A percentile compares a stretch with the other conserved stretches of the same genome.
phyloP scores from a whole-genome alignment of 2,888 invertebrate species.

The Kryphioiulus occultus region DNA sequence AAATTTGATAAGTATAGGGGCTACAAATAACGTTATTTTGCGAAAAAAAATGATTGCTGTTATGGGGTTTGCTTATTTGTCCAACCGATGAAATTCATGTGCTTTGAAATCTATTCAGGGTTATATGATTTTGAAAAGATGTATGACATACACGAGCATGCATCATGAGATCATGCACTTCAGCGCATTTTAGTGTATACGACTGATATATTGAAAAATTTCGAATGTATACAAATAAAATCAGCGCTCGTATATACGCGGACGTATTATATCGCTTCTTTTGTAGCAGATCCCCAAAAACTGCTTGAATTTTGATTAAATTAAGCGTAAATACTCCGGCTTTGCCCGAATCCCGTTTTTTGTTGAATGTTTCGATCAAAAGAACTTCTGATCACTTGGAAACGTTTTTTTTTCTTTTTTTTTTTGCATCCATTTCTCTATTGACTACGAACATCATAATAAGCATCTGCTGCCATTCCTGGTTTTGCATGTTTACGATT shows the following conservation, averaged over 20 bases:
- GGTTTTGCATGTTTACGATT: not conserved
- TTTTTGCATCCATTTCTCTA: not conserved
- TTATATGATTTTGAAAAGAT: slow-evolving; percentile 6
- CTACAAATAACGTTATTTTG: not conserved
- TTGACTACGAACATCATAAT: slow-evolving; percentile 1
- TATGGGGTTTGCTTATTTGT: not conserved
- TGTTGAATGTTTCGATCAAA: not conserved
- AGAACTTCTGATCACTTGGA: slow-evolving; percentile 4
- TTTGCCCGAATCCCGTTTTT: not conserved
- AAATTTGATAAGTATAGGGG: not conserved
- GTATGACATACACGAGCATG: not conserved
- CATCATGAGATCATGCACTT: slow-evolving; percentile 11
- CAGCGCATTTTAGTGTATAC: not conserved
- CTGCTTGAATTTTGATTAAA: slow-evolving; percentile 3
- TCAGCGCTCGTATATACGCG: not conserved
- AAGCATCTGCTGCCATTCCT: not conserved
- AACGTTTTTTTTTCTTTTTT: not conserved
- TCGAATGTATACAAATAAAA: slow-evolving; percentile 23
- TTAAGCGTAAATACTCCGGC: slow-evolving; percentile 14
- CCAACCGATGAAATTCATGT: not conserved
- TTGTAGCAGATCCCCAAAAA: not conserved
- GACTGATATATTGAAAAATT: not conserved
- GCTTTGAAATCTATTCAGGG: not conserved
- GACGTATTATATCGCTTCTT: not conserved
- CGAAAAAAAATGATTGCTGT: not conserved